Evolutionary conservation across 2,797 vertebrate genomes (phyloP).

Genomic region (Botia almorhae): DNA sequence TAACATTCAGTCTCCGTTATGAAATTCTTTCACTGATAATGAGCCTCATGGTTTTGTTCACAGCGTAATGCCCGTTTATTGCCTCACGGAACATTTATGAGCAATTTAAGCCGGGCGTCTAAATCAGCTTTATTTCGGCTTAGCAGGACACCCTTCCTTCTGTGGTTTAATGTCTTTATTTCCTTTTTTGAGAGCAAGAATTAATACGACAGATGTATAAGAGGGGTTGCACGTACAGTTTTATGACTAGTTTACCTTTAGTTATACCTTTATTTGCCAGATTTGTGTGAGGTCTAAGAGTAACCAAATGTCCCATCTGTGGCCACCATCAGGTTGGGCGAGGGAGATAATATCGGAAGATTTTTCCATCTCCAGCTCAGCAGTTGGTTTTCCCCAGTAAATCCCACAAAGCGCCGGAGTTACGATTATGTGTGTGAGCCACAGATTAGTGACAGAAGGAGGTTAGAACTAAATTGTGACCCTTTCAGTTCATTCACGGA

Average conservation of each 20-base stretch:
- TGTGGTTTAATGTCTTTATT: constrained; percentile 10
- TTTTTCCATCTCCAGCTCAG: not conserved
- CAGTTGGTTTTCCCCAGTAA: constrained; percentile 13
- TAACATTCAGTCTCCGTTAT: constrained; percentile 48
- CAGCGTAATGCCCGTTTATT: constrained; percentile 45
- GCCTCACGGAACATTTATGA: constrained; percentile 52
- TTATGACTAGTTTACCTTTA: not conserved
- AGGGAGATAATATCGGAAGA: not conserved
- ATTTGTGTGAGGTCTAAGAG: not conserved
- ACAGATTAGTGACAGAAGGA: not conserved
- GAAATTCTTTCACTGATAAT: constrained; percentile 51
- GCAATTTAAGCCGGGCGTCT: constrained; percentile 39
- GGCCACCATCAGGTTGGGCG: not conserved
- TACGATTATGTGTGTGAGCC: not conserved
- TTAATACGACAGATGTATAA: not conserved
- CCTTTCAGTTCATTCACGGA: too few relatives aligned
- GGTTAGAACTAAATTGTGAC: too few relatives aligned
- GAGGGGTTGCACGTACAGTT: constrained; percentile 6
- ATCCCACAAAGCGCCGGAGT: not conserved
- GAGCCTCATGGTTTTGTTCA: constrained; percentile 51
- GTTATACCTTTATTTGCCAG: not conserved
- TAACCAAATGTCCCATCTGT: not conserved
- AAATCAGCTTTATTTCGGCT: constrained; percentile 45
- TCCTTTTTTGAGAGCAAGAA: not conserved
- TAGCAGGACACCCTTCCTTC: constrained; percentile 16